phyloP scores from a whole-genome alignment of 2,113 vertebrate species.

The Ceyx cyanopectus region DNA sequence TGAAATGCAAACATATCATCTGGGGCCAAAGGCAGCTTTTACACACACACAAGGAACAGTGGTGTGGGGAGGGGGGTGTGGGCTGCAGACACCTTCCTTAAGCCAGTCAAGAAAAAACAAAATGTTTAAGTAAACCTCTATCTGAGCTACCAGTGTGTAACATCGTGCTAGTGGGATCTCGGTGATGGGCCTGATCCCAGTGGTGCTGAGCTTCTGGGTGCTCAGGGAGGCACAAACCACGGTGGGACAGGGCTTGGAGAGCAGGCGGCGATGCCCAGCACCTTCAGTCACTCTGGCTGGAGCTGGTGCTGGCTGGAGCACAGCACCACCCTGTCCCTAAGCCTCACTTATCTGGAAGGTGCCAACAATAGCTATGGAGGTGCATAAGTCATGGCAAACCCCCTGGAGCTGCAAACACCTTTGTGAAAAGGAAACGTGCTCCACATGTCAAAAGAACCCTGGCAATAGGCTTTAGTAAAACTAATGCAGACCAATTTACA shows the following conservation, averaged over 20 bases:
- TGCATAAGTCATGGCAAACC: fast-evolving
- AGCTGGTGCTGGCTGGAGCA: not conserved
- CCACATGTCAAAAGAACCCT: not conserved
- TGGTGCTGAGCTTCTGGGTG: fast-evolving
- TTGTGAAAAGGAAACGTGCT: not conserved
- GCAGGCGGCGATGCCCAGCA: not conserved
- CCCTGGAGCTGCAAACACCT: not conserved
- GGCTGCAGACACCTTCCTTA: not conserved
- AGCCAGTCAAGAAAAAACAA: not conserved
- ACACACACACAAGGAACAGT: not conserved
- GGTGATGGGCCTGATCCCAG: not conserved
- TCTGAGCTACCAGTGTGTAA: not conserved
- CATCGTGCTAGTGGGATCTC: fast-evolving
- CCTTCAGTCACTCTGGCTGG: not conserved
- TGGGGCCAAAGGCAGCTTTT: slow-evolving; percentile 25
- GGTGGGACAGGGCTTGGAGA: not conserved
- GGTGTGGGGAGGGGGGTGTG: fast-evolving
- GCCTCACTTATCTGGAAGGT: fast-evolving
- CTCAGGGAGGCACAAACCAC: fast-evolving
- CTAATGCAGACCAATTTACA: not conserved
- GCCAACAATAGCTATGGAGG: fast-evolving
- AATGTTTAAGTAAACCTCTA: not conserved
- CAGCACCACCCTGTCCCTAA: not conserved
- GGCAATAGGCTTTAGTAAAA: not conserved
- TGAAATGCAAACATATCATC: slow-evolving; percentile 32